A percentile compares a stretch with the other conserved stretches of the same genome.
phyloP scores from a whole-genome alignment of 2,797 vertebrate genomes.

The Melopsittacus undulatus region DNA sequence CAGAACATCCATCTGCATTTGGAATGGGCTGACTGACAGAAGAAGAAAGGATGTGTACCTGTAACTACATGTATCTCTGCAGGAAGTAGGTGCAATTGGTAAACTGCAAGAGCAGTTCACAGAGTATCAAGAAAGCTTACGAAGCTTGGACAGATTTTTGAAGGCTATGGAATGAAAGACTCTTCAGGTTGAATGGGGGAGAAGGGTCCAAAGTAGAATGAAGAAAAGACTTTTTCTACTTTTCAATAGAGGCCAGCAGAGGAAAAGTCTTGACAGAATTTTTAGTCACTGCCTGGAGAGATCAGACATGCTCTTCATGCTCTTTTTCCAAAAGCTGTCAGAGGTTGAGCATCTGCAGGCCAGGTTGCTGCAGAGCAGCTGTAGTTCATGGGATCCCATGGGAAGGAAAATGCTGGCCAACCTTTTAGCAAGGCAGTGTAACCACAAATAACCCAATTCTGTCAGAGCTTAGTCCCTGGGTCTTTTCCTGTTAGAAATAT shows the following conservation, averaged over 20 bases:
- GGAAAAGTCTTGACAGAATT: not conserved
- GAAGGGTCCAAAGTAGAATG: not conserved
- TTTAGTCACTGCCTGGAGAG: not conserved
- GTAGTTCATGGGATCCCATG: not conserved
- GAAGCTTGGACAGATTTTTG: not conserved
- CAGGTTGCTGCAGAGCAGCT: not conserved
- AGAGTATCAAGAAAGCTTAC: accelerated
- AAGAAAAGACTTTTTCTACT: not conserved
- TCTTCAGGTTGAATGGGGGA: not conserved
- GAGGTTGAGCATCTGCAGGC: not conserved
- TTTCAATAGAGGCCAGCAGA: not conserved
- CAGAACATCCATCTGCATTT: not conserved
- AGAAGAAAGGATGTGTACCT: not conserved
- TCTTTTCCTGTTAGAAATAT: not conserved
- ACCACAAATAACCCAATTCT: not conserved
- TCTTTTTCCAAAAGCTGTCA: not conserved
- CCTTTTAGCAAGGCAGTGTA: not conserved
- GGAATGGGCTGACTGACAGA: not conserved
- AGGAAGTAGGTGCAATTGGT: not conserved
- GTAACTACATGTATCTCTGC: not conserved
- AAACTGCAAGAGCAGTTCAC: not conserved
- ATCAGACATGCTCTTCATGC: not conserved
- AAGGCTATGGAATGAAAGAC: not conserved
- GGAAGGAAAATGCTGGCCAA: not conserved
- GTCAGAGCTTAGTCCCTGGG: not conserved